These are phyloP conservation scores for Calliopsis andreniformis DNA, from an alignment of 1,140 invertebrate species.

Conservation along the genomic window DNA sequence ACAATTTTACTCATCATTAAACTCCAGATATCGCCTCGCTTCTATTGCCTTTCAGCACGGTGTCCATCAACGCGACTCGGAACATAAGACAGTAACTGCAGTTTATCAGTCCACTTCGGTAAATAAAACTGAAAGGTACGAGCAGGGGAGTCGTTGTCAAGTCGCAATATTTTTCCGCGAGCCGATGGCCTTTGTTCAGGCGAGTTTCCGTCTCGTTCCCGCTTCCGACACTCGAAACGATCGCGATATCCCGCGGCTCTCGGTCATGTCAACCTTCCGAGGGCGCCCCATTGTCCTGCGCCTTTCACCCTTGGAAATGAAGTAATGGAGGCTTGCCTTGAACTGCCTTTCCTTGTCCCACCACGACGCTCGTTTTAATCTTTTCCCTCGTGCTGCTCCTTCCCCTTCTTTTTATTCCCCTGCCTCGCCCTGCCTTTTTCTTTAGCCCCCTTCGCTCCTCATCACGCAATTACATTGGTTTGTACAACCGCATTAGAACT, in stretches of 20 bases:
- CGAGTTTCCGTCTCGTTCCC: conserved; percentile 50
- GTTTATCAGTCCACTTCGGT: conserved; percentile 9
- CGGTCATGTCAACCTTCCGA: conserved; percentile 63
- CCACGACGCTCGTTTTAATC: conserved; percentile 50
- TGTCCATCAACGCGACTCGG: neutral
- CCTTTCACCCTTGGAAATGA: conserved; percentile 67
- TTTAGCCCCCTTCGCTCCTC: conserved; percentile 17
- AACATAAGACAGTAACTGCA: neutral
- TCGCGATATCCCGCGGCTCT: conserved; percentile 65
- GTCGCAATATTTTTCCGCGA: conserved; percentile 49
- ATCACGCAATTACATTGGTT: neutral
- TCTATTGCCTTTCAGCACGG: neutral
- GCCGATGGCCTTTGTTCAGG: conserved; percentile 23
- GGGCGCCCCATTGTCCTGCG: conserved; percentile 64
- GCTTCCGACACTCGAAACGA: conserved; percentile 52
- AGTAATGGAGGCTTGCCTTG: conserved; percentile 64
- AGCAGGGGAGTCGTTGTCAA: conserved; percentile 11
- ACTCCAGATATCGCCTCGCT: neutral
- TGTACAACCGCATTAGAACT: conserved; percentile 48
- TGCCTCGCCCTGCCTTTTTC: neutral
- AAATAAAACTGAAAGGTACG: conserved; percentile 46
- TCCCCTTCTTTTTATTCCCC: conserved; percentile 15
- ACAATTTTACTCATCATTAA: too few relatives aligned
- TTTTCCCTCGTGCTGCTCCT: conserved; percentile 7
- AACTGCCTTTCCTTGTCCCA: conserved; percentile 50